Evolutionary conservation across 2,888 invertebrate genomes (phyloP).

Genomic region (Hedya salicella): DNA sequence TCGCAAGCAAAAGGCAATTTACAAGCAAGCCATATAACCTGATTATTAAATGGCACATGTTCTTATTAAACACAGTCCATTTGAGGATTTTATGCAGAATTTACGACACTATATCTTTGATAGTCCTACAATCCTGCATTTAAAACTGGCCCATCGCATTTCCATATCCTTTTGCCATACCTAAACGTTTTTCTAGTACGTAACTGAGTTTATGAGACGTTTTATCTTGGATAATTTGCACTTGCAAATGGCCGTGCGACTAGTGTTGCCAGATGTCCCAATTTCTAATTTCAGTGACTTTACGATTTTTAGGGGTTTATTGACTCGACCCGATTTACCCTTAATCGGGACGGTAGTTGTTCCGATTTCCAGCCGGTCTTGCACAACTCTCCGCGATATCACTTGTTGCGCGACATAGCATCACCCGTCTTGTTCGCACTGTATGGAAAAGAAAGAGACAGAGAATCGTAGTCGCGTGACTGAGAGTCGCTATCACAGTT

Average conservation of each 20-base stretch:
- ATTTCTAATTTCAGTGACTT: too few species aligned
- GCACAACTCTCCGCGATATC: too few species aligned
- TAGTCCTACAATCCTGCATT: not conserved
- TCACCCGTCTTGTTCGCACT: too few species aligned
- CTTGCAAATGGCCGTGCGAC: constrained; percentile 74
- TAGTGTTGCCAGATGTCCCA: too few species aligned
- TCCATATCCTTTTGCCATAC: constrained; percentile 35
- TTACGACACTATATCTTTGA: constrained; percentile 6
- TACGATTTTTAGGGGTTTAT: too few species aligned
- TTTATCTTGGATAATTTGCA: constrained; percentile 82
- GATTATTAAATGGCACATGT: not conserved
- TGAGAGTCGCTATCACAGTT: too few species aligned
- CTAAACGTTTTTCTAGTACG: constrained; percentile 36
- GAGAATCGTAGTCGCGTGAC: too few species aligned
- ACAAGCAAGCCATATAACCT: not conserved
- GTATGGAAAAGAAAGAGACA: too few species aligned
- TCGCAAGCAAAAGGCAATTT: not conserved
- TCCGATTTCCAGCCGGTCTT: too few species aligned
- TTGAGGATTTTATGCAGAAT: not conserved
- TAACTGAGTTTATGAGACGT: constrained; percentile 47
- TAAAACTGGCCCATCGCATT: constrained; percentile 23
- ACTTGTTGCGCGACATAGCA: too few species aligned
- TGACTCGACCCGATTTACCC: too few species aligned
- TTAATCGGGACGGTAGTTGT: too few species aligned
- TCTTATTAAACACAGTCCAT: not conserved